Conservation (phyloP, 2,888 invertebrate species). For the Rotaria socialis region DNA sequence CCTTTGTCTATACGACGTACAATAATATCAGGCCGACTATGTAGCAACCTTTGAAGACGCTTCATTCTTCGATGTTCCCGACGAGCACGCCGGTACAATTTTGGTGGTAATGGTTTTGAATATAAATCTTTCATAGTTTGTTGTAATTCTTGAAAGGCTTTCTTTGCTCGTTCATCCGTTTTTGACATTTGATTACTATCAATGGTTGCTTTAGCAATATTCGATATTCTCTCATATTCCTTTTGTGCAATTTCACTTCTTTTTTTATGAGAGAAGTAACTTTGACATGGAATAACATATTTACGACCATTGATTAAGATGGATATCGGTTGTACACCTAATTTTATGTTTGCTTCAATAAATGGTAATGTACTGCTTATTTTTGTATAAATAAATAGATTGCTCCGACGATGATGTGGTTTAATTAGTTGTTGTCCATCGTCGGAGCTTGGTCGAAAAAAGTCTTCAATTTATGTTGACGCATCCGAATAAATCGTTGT, state of each 20-base stretch:
- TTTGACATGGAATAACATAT: not conserved
- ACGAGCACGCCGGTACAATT: not conserved
- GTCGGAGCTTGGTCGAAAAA: slow-evolving; percentile 3
- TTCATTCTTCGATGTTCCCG: not conserved
- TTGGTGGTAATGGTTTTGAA: not conserved
- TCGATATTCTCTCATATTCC: not conserved
- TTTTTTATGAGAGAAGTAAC: not conserved
- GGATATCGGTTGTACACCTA: not conserved
- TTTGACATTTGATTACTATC: not conserved
- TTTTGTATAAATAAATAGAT: not conserved
- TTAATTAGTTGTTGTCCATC: not conserved
- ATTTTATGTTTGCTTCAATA: not conserved
- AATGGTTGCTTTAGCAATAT: not conserved
- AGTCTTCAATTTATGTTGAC: not conserved
- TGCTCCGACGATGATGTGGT: not conserved
- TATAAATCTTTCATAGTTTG: not conserved
- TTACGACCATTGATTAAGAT: not conserved
- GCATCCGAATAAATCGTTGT: not conserved
- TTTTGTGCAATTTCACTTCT: not conserved
- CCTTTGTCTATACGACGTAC: not conserved
- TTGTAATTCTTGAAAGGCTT: not conserved
- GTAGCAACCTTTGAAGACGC: not conserved
- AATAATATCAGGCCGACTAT: not conserved
- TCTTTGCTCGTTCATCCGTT: not conserved
- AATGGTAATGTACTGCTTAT: not conserved